Base-by-base conservation (phyloP, 2,113 vertebrate species). In the Cettia cetti region DNA sequence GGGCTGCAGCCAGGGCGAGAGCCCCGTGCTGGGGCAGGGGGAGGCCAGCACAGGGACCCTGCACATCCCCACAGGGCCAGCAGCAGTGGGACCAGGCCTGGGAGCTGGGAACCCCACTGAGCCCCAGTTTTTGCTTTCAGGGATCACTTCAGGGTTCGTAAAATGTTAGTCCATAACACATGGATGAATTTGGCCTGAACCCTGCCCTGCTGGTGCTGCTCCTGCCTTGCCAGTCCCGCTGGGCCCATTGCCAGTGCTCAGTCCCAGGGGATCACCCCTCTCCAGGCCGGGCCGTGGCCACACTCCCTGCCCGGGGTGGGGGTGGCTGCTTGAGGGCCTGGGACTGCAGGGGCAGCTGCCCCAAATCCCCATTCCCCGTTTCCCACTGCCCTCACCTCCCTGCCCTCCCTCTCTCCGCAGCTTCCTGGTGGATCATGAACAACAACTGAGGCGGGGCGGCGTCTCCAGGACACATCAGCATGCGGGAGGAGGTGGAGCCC, bases 381-480 rank as follows among this genome's bases (percentile, higher is more conserved):
- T 4, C 13, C 11, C 49, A 1, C 11, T 10, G 60, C 45, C 28
- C 61, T 61, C 35, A 1, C 13, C 4, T 31, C 69, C 54, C 42
- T 59, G 49, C n/a, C 45, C 49, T 44, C 50, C 30, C 56, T 77
- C 95, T 89, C 95, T 95, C 95, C 52, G 37, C 97, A 99, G 99
- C 99, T 49, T 99, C 99, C 89, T 99, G 99, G 99, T 99, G 99
- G 99, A 99, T 99, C 94, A 98, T 99, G 98, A 99, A 98, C 97
- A 99, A 99, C 97, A 99, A 99, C 98, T 98, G 98, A 98, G 45
- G 50, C 27, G 3, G 42, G 63, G 49, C 75, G 79, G 85, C 30
- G 4, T 54, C 59, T 28, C 75, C 80, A 61, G 71, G 93, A 66
- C 2, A 7, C 4, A 2, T 8, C 74, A 64, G 89, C 80, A 80